Evolutionary conservation across 2,888 invertebrate species (phyloP), one percentile per base, ranked within the genome.

Genomic region (Graphium colonna): DNA sequence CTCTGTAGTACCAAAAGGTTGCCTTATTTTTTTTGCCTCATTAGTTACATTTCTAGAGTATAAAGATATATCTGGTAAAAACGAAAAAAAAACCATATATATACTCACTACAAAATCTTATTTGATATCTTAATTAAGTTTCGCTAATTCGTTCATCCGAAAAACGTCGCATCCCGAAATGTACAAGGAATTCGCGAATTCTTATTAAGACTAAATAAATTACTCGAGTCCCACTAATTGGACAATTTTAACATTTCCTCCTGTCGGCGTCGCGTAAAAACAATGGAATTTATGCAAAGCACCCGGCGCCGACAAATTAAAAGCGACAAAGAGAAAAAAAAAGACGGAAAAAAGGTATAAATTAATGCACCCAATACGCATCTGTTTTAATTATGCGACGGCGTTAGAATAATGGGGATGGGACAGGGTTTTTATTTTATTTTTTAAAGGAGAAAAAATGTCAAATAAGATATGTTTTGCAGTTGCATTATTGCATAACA

Each of bases 241-340:
- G 77, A 69, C 69, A 62, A 74, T 76, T 81, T 69, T 75, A 74
- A 70, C 74, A 75, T 76, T 77, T 77, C 71, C 67, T 62, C 60
- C 41, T 41, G n/a, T 60, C 60, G 52, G 47, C 45, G n/a, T 60
- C 60, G 52, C 48, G 56, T 67, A 62, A 68, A 68, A 76, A 77
- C 72, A 77, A 75, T 77, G 76, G 87, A 85, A 87, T 86, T 87
- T 85, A 88, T 87, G 86, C 84, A 80, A 86, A 87, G 81, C 81
- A 82, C 78, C 77, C 63, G 73, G 68, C 73, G 71, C 75, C 70
- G 75, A 79, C 87, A 86, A 89, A 89, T 88, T 87, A 88, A 88
- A 88, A 83, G 82, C 71, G 72, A 69, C 63, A 69, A 71, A 68
- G 75, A 77, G 82, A 79, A 75, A 49, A 48, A 79, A 76, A 70